A percentile compares a stretch with the other conserved stretches of the same genome.
Conservation (phyloP, 2,888 invertebrate genomes). For the Stenoptilia bipunctidactyla region DNA sequence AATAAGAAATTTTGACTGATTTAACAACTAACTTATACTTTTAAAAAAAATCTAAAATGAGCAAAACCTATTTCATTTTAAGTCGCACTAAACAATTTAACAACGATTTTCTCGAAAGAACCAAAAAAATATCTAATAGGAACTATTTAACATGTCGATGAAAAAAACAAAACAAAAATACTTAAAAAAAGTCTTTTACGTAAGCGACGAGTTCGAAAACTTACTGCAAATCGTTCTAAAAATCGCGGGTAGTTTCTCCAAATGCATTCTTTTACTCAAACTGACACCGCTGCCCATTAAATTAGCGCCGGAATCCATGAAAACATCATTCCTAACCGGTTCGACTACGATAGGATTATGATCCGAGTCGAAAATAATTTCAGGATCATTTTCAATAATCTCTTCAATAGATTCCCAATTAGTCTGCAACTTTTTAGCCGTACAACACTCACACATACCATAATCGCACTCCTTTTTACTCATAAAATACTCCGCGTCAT, state of each 20-base stretch:
- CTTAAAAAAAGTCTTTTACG: slow-evolving; percentile 16
- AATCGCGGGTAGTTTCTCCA: slow-evolving; percentile 33
- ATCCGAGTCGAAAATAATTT: slow-evolving; percentile 57
- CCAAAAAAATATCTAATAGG: not conserved
- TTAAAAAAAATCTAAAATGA: too few relatives aligned
- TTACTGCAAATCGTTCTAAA: slow-evolving; percentile 38
- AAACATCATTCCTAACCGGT: slow-evolving; percentile 22
- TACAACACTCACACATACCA: slow-evolving; percentile 51
- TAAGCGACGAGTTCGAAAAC: slow-evolving; percentile 27
- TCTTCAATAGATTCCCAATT: slow-evolving; percentile 57
- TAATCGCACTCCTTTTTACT: slow-evolving; percentile 58
- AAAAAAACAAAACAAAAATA: not conserved
- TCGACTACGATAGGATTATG: slow-evolving; percentile 51
- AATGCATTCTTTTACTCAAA: slow-evolving; percentile 26
- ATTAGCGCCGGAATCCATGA: slow-evolving; percentile 17
- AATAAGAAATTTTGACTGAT: too few relatives aligned
- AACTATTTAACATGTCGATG: not conserved
- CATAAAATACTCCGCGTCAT: slow-evolving; percentile 49
- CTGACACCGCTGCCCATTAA: slow-evolving; percentile 20
- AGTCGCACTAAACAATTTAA: too few relatives aligned
- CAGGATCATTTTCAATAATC: slow-evolving; percentile 61
- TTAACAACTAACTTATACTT: too few relatives aligned
- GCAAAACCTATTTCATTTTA: too few relatives aligned
- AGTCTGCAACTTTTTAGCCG: slow-evolving; percentile 29
- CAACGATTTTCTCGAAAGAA: too few relatives aligned